A percentile compares a stretch with the other conserved stretches of the same genome.
These are phyloP conservation scores for Drosophila persimilis DNA, from an alignment of 1,140 invertebrate genomes.

Conservation along the genomic window DNA sequence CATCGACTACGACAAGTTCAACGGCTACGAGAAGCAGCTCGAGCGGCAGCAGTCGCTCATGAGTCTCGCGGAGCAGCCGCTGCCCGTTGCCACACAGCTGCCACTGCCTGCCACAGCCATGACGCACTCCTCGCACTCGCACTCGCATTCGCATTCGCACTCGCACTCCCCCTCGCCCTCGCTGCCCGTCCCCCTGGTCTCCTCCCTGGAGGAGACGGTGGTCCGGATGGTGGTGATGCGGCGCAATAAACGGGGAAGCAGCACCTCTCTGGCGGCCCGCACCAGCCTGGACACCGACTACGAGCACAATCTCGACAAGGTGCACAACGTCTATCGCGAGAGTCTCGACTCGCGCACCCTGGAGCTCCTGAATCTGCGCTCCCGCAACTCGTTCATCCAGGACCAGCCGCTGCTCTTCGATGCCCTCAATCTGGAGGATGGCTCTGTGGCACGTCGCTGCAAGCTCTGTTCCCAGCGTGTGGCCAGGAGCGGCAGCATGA, in stretches of 20 bases:
- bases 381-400: slow-evolving; percentile 73
- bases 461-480: slow-evolving; percentile 34
- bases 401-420: slow-evolving; percentile 65
- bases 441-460: slow-evolving; percentile 39
- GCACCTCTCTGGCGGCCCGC: slow-evolving; percentile 36
- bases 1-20: slow-evolving; percentile 83
- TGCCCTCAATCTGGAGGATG: slow-evolving; percentile 70
- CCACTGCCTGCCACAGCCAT: slow-evolving; percentile 41
- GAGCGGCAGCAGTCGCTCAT: slow-evolving; percentile 73
- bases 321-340: slow-evolving; percentile 76
- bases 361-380: slow-evolving; percentile 65
- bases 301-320: slow-evolving; percentile 73
- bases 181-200: slow-evolving; percentile 25
- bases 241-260: slow-evolving; percentile 45
- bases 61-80: slow-evolving; percentile 63
- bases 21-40: slow-evolving; percentile 79
- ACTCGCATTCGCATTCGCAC: slow-evolving; percentile 16
- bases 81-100: slow-evolving; percentile 30
- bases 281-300: slow-evolving; percentile 64
- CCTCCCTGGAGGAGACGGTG: slow-evolving; percentile 27
- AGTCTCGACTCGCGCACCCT: slow-evolving; percentile 79
- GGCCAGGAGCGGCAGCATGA: slow-evolving; percentile 47
- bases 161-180: slow-evolving; percentile 49
- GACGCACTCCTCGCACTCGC: slow-evolving; percentile 10
- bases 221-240: slow-evolving; percentile 38